A percentile compares a stretch with the other conserved stretches of the same genome.
phyloP scores from a whole-genome alignment of 2,888 invertebrate species.

The Tricholauxania praeusta region DNA sequence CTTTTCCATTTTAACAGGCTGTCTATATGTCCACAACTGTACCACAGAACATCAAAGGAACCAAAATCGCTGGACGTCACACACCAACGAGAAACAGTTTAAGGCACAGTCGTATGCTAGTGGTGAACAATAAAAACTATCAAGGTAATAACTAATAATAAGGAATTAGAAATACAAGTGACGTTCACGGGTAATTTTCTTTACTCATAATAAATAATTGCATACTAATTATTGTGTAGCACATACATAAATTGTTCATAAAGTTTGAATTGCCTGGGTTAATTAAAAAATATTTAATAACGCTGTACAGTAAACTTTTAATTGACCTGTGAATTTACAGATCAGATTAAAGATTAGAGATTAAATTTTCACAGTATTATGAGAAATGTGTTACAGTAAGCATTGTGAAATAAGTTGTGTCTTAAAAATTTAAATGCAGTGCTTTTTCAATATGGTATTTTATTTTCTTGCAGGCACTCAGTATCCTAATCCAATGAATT shows the following conservation, averaged over 20 bases:
- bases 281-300: too few species aligned
- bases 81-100: conserved; percentile 78
- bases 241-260: too few species aligned
- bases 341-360: too few species aligned
- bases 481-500: conserved; percentile 61
- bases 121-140: conserved; percentile 73
- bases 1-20: conserved; percentile 54
- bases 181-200: not conserved
- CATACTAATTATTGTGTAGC: not conserved
- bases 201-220: conserved; percentile 8
- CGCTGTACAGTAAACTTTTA: too few species aligned
- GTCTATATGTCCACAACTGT: conserved; percentile 73
- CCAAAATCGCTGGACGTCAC: conserved; percentile 75
- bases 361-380: too few species aligned
- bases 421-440: too few species aligned
- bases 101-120: conserved; percentile 78
- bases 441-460: too few species aligned
- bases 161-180: not conserved
- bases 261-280: too few species aligned
- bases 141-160: conserved; percentile 56
- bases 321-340: too few species aligned
- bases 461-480: conserved; percentile 52
- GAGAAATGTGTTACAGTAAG: too few species aligned
- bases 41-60: conserved; percentile 76
- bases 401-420: too few species aligned